Evolutionary conservation across 2,113 vertebrate species (phyloP), one percentile per base, ranked within the genome.

Genomic region (Scalopus aquaticus): DNA sequence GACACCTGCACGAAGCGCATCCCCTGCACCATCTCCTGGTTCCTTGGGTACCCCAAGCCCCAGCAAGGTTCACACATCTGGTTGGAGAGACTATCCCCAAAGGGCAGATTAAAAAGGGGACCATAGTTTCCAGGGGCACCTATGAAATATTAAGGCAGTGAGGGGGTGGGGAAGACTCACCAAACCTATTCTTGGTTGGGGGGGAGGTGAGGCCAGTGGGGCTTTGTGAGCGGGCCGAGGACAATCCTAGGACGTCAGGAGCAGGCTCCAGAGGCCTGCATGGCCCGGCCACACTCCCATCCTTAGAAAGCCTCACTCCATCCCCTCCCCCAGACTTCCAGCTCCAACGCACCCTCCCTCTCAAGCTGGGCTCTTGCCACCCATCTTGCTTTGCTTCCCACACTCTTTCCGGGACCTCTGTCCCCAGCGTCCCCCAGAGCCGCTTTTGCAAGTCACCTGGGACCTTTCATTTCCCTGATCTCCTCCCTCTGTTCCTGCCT

Each of bases 401-500:
- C 94, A 94, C 62, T 67, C 79, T 56, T 89, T 67, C 72, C 20
- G 1, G 42, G 87, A 39, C 91, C 81, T 93, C 87, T 90, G 79
- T 90, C 70, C 90, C 62, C 81, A 87, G 37, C 54, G 87, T 82
- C 32, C 39, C 49, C 79, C 46, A 56, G 60, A 26, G 76, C 49
- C 30, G 28, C 79, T 87, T 96, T 87, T 73, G 49, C 90, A 90
- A 87, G 87, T 96, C 87, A 93, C 92, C 95, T 94, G 89, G 86
- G 93, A 89, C 92, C 20, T 49, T 90, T 24, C 44, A n/a, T 67
- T 95, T 93, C 62, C 91, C 91, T 26, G 2, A 2, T 70, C 49
- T 81, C 89, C 58, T 76, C 67, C 81, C 39, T 58, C 35, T 5
- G 13, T 80, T 79, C 91, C 73, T 67, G 72, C n/a, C 0, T 1